Evolutionary conservation across 35 echinoderm and acorn worm species (phyloP).

Genomic region (Anneissia japonica): DNA sequence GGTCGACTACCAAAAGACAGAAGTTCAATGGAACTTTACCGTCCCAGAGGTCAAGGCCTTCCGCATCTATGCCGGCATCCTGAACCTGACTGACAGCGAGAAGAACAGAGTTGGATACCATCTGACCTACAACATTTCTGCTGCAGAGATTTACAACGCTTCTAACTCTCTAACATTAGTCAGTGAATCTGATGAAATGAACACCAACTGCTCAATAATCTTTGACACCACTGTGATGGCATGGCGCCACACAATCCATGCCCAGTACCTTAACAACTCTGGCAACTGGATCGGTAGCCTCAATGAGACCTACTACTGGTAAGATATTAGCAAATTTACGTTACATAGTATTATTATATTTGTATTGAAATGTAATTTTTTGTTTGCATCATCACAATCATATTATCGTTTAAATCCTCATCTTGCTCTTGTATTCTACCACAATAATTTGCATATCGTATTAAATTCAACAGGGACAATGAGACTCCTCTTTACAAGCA

Average conservation of each 20-base stretch:
- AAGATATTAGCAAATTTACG: conserved; percentile 3
- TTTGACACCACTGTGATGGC: conserved; percentile 70
- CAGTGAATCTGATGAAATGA: conserved; percentile 16
- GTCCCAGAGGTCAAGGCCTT: conserved; percentile 71
- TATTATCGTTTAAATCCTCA: too few species aligned
- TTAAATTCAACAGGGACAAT: conserved; percentile 92
- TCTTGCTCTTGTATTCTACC: too few species aligned
- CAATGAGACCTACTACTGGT: conserved; percentile 92
- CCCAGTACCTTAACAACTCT: conserved; percentile 43
- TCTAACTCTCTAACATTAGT: conserved; percentile 56
- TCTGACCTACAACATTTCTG: conserved; percentile 66
- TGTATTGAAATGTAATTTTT: not conserved
- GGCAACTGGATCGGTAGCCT: conserved; percentile 56
- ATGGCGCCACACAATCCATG: conserved; percentile 52
- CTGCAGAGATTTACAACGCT: conserved; percentile 37
- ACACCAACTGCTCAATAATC: conserved; percentile 68
- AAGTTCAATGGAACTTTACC: conserved; percentile 76
- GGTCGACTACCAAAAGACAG: conserved; percentile 62
- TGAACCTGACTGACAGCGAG: conserved; percentile 38
- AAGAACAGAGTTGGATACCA: conserved; percentile 36
- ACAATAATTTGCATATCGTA: too few species aligned
- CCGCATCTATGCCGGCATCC: conserved; percentile 67
- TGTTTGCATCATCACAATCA: too few species aligned
- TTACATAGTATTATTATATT: not conserved
- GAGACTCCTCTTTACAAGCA: conserved; percentile 83